Evolutionary conservation across 2,797 vertebrate genomes (phyloP).

Genomic region (Chaetodon trifasciatus): DNA sequence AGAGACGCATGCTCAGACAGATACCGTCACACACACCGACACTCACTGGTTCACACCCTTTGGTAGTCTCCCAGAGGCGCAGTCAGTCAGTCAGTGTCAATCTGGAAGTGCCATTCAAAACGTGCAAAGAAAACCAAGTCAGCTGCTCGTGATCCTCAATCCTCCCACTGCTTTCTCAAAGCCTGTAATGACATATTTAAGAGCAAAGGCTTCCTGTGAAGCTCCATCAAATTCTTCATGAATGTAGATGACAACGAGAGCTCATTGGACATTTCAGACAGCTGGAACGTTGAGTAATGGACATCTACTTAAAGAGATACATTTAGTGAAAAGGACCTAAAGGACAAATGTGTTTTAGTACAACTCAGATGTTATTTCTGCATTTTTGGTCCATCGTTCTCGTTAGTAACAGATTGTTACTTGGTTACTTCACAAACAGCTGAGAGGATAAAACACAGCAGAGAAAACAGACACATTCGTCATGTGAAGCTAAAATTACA

Average conservation of each 20-base stretch:
- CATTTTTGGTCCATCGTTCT: not conserved
- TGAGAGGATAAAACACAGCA: not conserved
- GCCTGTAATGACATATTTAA: constrained; percentile 50
- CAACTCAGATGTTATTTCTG: not conserved
- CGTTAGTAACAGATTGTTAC: not conserved
- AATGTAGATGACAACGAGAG: constrained; percentile 34
- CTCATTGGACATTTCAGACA: constrained; percentile 35
- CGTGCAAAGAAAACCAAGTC: constrained; percentile 60
- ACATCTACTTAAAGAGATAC: constrained; percentile 19
- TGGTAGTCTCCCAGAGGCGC: constrained; percentile 59
- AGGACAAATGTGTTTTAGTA: not conserved
- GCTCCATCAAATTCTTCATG: constrained; percentile 37
- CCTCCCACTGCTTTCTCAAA: constrained; percentile 37
- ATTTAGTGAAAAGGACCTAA: constrained; percentile 12
- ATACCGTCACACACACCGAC: constrained; percentile 55
- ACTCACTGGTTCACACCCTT: constrained; percentile 61
- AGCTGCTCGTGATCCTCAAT: constrained; percentile 54
- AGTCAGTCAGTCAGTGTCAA: constrained; percentile 75
- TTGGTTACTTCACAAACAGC: not conserved
- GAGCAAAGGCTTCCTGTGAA: constrained; percentile 27
- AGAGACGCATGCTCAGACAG: constrained; percentile 58
- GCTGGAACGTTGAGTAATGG: constrained; percentile 19
- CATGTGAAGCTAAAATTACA: not conserved
- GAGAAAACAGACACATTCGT: not conserved
- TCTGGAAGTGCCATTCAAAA: constrained; percentile 59